These are phyloP conservation scores for Stomorhina lunata DNA, from an alignment of 2,888 invertebrate genomes.

Conservation along the genomic window DNA sequence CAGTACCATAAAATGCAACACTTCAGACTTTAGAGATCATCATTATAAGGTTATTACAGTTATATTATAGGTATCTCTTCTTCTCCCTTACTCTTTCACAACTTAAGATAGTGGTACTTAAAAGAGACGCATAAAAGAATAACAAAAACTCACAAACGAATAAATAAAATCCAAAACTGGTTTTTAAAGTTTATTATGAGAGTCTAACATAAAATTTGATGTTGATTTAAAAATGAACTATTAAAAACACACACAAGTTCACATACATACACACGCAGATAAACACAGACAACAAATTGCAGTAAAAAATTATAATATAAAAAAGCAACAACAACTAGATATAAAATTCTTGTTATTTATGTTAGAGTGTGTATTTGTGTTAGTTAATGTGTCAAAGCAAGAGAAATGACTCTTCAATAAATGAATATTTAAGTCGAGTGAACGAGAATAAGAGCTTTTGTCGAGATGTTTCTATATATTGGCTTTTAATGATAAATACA, in stretches of 20 bases:
- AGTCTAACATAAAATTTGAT: not conserved
- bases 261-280: not conserved
- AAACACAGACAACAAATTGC: not conserved
- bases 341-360: no score
- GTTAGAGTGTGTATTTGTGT: no score
- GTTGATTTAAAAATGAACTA: not conserved
- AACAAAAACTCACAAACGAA: not conserved
- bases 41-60: not conserved
- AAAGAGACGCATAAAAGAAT: not conserved
- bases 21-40: not conserved
- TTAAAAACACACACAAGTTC: not conserved
- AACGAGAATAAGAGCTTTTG: no score
- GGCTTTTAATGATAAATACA: not conserved
- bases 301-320: not conserved
- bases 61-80: not conserved
- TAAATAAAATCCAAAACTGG: conserved; percentile 55
- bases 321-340: not conserved
- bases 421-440: not conserved
- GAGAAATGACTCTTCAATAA: conserved; percentile 9
- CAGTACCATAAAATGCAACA: conserved; percentile 14
- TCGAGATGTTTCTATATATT: not conserved
- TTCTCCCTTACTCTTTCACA: not conserved
- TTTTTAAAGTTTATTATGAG: not conserved
- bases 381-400: no score
- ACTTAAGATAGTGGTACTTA: not conserved